Evolutionary conservation across 1,140 invertebrate species (phyloP), one percentile per base, ranked within the genome.

Genomic region (Periplaneta americana): DNA sequence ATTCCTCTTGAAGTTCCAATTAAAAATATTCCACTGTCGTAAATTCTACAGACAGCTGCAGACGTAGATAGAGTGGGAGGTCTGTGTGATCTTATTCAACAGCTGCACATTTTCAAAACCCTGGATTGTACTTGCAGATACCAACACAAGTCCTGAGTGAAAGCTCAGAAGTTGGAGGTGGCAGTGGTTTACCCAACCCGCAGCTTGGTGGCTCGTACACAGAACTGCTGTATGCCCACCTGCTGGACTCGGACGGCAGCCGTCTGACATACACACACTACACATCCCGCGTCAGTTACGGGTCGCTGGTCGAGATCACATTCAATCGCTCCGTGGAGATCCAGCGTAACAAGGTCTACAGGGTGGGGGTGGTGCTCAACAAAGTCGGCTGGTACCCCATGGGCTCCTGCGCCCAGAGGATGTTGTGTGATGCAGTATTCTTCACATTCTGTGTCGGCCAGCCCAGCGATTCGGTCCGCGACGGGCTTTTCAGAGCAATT

Each of bases 211-310:
- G 85, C 6, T 87, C 86, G 85, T 96, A 96, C 87, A 92, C 92
- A 0, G 95, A 96, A 89, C 91, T 95, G 80, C 89, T 96, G 36
- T 95, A 95, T 85, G 94, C 94, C 17, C 93, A 95, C 88, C 89
- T 96, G 36, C 88, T 95, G 82, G 94, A 96, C 88, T 91, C 92
- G 34, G 94, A 94, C 85, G 94, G 93, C 13, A 93, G 92, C 48
- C 88, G 94, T 5, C 90, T 96, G 81, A 95, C 94, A 1, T 95
- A 95, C 86, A 95, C 94, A 13, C 94, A 96, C 87, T 95, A 93
- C 85, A 94, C 94, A 57, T 93, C 91, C 81, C 92, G 93, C 83
- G 94, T 92, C 74, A 88, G 90, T 0, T 93, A 92, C 85, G 89
- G 92, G 39, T 92, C 91, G 39, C 88, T 95, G 82, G 90, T 95